Conservation (phyloP, 2,113 vertebrate genomes). For the Manacus vitellinus region DNA sequence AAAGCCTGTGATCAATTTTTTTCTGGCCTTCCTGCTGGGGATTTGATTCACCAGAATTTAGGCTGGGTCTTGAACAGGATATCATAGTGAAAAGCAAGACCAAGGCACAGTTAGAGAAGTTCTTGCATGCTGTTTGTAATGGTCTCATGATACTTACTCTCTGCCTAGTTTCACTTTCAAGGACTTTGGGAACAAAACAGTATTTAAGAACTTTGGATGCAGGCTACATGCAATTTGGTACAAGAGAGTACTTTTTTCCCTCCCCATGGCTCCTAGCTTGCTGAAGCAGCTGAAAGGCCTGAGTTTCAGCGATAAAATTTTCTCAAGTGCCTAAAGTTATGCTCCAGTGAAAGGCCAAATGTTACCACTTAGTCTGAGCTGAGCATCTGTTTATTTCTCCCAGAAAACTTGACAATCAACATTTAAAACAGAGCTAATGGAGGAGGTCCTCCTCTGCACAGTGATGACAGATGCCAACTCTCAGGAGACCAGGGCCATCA, state of each 20-base stretch:
- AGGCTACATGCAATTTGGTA: neutral
- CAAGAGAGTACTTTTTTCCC: neutral
- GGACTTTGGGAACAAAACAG: neutral
- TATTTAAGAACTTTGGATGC: neutral
- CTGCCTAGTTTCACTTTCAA: neutral
- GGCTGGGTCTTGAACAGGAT: neutral
- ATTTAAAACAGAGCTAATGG: neutral
- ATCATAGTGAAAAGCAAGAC: neutral
- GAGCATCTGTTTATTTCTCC: neutral
- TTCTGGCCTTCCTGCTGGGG: neutral
- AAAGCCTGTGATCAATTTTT: neutral
- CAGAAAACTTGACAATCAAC: neutral
- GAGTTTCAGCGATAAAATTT: neutral
- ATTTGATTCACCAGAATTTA: neutral
- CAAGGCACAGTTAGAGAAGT: neutral
- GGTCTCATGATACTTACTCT: neutral
- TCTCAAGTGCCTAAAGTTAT: neutral
- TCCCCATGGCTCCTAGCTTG: neutral
- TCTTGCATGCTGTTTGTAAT: neutral
- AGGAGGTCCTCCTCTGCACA: neutral
- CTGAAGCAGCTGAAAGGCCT: neutral
- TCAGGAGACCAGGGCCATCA: neutral
- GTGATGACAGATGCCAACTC: rapidly evolving
- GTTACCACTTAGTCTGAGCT: neutral
- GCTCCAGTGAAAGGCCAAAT: neutral